Evolutionary conservation across 2,888 invertebrate species (phyloP).

Genomic region (Erynnis tages): DNA sequence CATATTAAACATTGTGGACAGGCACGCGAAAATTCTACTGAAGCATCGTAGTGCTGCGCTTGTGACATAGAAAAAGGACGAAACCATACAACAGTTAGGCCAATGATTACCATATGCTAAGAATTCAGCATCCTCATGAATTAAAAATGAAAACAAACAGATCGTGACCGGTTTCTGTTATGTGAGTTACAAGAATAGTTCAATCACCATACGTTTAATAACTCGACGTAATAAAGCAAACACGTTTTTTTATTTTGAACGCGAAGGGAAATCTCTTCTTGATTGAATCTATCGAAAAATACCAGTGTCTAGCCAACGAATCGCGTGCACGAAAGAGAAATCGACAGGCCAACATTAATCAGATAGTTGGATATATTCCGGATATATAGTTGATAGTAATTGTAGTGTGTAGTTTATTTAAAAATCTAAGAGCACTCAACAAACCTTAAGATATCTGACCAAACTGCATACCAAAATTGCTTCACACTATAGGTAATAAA

Average conservation of each 20-base stretch:
- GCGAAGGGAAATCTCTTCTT: constrained; percentile 18
- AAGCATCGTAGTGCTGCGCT: constrained; percentile 28
- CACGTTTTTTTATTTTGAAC: not conserved
- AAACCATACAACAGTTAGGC: constrained; percentile 30
- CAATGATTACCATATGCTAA: constrained; percentile 24
- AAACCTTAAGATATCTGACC: constrained; percentile 35
- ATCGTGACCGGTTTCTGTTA: constrained; percentile 38
- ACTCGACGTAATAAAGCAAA: constrained; percentile 9
- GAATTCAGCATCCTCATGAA: constrained; percentile 38
- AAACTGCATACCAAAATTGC: constrained; percentile 26
- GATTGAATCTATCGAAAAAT: constrained; percentile 29
- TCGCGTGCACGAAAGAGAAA: constrained; percentile 66
- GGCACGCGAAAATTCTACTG: constrained; percentile 42
- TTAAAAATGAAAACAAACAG: constrained; percentile 47
- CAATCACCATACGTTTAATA: constrained; percentile 30
- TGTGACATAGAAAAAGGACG: constrained; percentile 34
- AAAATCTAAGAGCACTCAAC: constrained; percentile 23
- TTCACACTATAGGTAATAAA: constrained; percentile 24
- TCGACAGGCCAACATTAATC: constrained; percentile 39
- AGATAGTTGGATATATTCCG: constrained; percentile 19
- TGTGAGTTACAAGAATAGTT: constrained; percentile 7
- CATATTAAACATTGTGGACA: constrained; percentile 41
- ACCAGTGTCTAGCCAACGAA: constrained; percentile 33
- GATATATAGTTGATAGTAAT: constrained; percentile 21
- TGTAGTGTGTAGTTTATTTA: constrained; percentile 12